phyloP scores from a whole-genome alignment of 2,888 invertebrate genomes.

The Isoperla grammatica region DNA sequence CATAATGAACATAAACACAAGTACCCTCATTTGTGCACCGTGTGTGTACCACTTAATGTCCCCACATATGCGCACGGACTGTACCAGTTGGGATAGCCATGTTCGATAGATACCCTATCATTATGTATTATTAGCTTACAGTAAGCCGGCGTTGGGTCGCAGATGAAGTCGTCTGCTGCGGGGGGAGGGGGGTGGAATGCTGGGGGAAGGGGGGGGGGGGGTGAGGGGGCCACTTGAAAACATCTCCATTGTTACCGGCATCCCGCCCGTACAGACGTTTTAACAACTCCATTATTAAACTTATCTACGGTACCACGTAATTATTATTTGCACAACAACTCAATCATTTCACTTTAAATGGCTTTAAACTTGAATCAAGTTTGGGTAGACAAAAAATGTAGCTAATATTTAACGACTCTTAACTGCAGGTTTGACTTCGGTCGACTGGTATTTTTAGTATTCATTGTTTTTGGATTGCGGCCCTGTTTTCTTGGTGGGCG shows the following conservation, averaged over 20 bases:
- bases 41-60: too few species aligned
- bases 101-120: neutral
- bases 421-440: too few species aligned
- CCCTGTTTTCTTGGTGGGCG: too few species aligned
- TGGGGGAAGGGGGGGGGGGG: neutral
- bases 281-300: conserved; percentile 3
- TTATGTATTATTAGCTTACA: conserved; percentile 7
- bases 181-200: neutral
- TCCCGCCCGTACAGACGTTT: neutral
- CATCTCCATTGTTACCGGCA: neutral
- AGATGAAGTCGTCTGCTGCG: neutral
- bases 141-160: neutral
- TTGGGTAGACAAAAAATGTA: too few species aligned
- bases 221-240: neutral
- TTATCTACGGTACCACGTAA: conserved; percentile 1
- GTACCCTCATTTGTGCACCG: too few species aligned
- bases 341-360: neutral
- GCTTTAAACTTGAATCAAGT: too few species aligned
- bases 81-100: neutral
- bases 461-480: too few species aligned
- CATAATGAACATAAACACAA: too few species aligned
- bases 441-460: too few species aligned
- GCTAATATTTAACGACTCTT: too few species aligned
- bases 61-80: too few species aligned
- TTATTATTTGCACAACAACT: conserved; percentile 13